Evolutionary conservation across 2,888 invertebrate genomes (phyloP).

Genomic region (Fragum whitleyi): DNA sequence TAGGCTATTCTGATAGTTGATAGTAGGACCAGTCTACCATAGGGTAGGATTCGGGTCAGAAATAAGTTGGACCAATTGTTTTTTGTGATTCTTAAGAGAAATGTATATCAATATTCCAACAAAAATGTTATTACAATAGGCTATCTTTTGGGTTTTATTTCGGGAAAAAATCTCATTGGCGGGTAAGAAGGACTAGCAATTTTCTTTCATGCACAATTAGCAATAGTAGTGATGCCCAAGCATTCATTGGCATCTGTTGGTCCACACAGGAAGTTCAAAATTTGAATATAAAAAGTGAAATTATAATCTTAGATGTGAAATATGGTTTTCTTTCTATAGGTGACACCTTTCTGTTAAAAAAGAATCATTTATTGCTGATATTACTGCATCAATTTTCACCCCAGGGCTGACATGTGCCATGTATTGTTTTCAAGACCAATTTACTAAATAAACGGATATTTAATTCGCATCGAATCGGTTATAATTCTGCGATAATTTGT

Average conservation of each 20-base stretch:
- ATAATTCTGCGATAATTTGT: constrained; percentile 49
- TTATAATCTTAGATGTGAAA: background rate
- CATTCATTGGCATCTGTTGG: constrained; percentile 1
- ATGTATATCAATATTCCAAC: too few species aligned
- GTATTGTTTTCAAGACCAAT: constrained; percentile 21
- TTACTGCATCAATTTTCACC: constrained; percentile 27
- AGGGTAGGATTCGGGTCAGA: too few species aligned
- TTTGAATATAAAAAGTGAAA: constrained; percentile 20
- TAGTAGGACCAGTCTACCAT: too few species aligned
- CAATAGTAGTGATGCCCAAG: too few species aligned
- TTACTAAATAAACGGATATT: constrained; percentile 31
- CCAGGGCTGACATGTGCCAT: constrained; percentile 28
- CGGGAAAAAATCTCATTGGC: too few species aligned
- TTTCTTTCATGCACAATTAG: too few species aligned
- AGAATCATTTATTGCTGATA: constrained; percentile 15
- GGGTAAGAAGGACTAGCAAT: too few species aligned
- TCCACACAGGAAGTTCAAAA: constrained; percentile 5
- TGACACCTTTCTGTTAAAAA: background rate
- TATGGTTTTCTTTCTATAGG: constrained; percentile 28
- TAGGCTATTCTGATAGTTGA: too few species aligned
- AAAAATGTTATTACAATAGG: too few species aligned
- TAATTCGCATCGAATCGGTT: constrained; percentile 27
- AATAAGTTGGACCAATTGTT: too few species aligned
- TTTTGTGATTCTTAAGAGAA: too few species aligned
- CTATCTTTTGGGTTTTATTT: too few species aligned